A percentile compares a stretch with the other conserved stretches of the same genome.
Conservation (phyloP, 2,888 invertebrate genomes). For the Thumatha senex region DNA sequence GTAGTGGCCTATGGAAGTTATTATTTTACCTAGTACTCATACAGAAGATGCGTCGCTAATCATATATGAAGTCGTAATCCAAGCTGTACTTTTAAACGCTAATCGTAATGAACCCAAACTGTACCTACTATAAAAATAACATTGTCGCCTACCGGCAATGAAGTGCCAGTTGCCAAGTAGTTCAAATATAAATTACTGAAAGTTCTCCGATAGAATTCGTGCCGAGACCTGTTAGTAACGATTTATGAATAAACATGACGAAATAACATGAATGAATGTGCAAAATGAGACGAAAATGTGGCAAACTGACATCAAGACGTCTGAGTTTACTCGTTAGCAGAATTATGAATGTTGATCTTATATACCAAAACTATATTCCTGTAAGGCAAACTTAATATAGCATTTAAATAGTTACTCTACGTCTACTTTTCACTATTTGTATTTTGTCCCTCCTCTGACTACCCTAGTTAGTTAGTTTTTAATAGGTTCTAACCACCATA, state of each 20-base stretch:
- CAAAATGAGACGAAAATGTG: slow-evolving; percentile 15
- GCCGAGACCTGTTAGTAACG: slow-evolving; percentile 1
- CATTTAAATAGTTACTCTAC: too few species aligned
- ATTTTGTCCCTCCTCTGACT: too few species aligned
- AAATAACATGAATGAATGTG: slow-evolving; percentile 31
- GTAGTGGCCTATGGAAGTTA: too few species aligned
- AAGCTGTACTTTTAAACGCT: too few species aligned
- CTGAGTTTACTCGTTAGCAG: not conserved
- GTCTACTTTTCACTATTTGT: too few species aligned
- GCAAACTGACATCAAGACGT: slow-evolving; percentile 21
- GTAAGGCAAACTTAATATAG: not conserved
- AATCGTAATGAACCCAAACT: too few species aligned
- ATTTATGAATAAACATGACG: slow-evolving; percentile 35
- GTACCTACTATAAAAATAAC: slow-evolving; percentile 1
- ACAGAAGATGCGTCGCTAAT: too few species aligned
- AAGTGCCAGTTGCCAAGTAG: slow-evolving; percentile 9
- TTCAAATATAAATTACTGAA: slow-evolving; percentile 9
- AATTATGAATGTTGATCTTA: not conserved
- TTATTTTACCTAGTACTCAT: too few species aligned
- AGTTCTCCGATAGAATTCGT: slow-evolving; percentile 1
- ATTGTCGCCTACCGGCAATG: slow-evolving; percentile 5
- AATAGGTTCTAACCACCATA: too few species aligned
- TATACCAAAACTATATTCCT: too few species aligned
- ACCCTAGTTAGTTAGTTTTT: too few species aligned
- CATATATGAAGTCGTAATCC: too few species aligned